phyloP scores from a whole-genome alignment of 2,113 vertebrate genomes.

The Sceloporus tristichus region DNA sequence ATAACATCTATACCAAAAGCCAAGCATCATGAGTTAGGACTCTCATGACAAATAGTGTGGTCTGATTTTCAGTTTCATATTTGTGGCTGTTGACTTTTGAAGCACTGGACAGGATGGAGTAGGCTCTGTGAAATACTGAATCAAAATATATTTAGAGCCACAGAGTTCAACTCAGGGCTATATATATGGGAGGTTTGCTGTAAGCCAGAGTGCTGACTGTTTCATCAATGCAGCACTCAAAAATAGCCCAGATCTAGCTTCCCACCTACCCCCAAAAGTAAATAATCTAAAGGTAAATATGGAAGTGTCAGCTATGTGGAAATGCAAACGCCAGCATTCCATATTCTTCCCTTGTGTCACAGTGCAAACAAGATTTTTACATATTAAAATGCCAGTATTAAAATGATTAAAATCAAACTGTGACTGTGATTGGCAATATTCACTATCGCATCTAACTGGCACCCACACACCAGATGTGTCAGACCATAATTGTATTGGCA shows the following conservation, averaged over 20 bases:
- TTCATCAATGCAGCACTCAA: rapidly evolving
- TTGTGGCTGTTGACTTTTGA: not conserved
- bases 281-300: not conserved
- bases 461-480: not conserved
- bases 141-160: conserved; percentile 17
- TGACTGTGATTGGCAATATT: not conserved
- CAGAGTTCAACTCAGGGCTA: not conserved
- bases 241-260: rapidly evolving
- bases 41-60: rapidly evolving
- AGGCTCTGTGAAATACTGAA: conserved; percentile 4
- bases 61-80: conserved; percentile 18
- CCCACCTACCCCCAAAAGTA: not conserved
- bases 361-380: not conserved
- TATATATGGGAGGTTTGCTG: not conserved
- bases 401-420: conserved; percentile 1
- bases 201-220: rapidly evolving
- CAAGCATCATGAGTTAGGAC: rapidly evolving
- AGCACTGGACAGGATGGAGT: not conserved
- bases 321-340: not conserved
- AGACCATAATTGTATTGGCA: not conserved
- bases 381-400: not conserved
- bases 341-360: not conserved
- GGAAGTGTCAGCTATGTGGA: not conserved
- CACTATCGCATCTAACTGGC: not conserved
- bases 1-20: not conserved